Conservation (phyloP, 2,888 invertebrate genomes). For the Folsomia candida region DNA sequence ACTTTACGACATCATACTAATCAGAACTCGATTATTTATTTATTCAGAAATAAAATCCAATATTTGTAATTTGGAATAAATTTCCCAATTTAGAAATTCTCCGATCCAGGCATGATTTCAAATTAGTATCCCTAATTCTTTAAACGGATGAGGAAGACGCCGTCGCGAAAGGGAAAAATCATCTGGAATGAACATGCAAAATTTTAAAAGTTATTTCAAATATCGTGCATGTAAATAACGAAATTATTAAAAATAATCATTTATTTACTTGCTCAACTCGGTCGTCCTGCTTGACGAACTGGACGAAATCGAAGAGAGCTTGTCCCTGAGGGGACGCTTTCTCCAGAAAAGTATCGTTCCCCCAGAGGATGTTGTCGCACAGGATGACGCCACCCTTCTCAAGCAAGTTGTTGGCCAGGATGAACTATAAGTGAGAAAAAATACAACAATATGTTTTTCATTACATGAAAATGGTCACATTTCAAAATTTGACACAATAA, state of each 20-base stretch:
- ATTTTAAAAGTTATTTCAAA: not conserved
- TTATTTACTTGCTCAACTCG: constrained; percentile 43
- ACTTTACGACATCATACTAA: too few species aligned
- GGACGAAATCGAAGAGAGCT: constrained; percentile 35
- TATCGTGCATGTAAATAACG: not conserved
- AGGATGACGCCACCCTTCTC: constrained; percentile 30
- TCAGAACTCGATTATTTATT: too few species aligned
- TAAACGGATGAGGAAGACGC: too few species aligned
- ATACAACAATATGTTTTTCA: too few species aligned
- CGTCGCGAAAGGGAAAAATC: not conserved
- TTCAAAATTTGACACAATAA: too few species aligned
- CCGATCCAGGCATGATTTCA: too few species aligned
- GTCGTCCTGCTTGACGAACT: constrained; percentile 37
- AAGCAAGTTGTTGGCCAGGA: constrained; percentile 44
- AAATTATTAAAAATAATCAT: too few species aligned
- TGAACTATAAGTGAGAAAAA: constrained; percentile 32
- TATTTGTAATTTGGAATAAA: too few species aligned
- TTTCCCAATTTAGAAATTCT: too few species aligned
- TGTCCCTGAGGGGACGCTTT: constrained; percentile 20
- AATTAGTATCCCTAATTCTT: too few species aligned
- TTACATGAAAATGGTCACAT: too few species aligned
- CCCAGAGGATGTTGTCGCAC: constrained; percentile 43
- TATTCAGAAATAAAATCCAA: too few species aligned
- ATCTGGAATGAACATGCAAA: not conserved
- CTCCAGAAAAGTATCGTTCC: constrained; percentile 21